Evolutionary conservation across 2,888 invertebrate genomes (phyloP), one percentile per base, ranked within the genome.

Genomic region (Ganaspis brasiliensis): DNA sequence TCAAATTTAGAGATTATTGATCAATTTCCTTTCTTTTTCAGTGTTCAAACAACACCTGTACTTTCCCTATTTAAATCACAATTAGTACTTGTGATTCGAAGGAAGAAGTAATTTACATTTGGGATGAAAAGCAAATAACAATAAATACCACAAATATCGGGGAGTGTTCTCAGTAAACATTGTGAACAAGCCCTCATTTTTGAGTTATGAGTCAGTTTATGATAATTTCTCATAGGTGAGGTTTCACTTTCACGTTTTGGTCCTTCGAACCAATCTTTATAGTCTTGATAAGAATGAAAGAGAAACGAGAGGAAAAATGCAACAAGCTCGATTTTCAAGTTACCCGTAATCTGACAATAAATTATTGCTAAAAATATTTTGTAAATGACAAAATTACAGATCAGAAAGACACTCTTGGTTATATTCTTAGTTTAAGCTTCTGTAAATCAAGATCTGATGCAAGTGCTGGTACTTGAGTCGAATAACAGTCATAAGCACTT

Each of bases 141-240:
- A 59, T 59, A 59, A 59, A 59, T 59, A 26, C 31, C 26, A 16
- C 59, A 31, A 31, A 45, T 63, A 45, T 40, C 63, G 40, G 24
- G 63, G 63, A 67, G 63, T 67, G 63, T 61, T 61, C n/a, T n/a
- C 61, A 8, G 63, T 40, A 21, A 67, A 67, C 63, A 67, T 67
- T 67, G 40, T 45, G 45, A 45, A 40, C 63, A 67, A 67, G 63
- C 63, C 63, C 63, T 67, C 63, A 67, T 67, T 67, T 67, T 67
- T 67, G 0, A 45, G 40, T 21, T 40, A 45, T 67, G 63, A 67
- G 63, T 67, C 63, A 67, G 40, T 67, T 45, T 67, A 67, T 67
- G 63, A 10, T 67, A 67, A 67, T 67, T 45, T 67, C 24, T 67
- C 24, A 45, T 37, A 40, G 63, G 63, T 67, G 63, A 67, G 40